phyloP scores from a whole-genome alignment of 2,113 vertebrate species.

The Oophaga pumilio region DNA sequence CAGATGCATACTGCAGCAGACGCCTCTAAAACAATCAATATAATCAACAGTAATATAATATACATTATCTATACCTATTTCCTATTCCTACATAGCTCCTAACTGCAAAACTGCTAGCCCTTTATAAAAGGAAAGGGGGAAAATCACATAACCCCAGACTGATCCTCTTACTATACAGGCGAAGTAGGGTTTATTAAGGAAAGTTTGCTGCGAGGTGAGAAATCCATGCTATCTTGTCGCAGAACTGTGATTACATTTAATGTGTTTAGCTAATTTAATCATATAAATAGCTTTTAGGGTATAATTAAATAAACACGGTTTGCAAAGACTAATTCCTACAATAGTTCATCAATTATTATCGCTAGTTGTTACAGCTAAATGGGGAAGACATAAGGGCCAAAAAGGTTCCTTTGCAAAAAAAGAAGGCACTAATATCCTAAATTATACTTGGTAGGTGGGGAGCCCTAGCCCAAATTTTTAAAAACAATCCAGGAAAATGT shows the following conservation, averaged over 20 bases:
- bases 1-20: background rate
- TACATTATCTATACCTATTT: background rate
- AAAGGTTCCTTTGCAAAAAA: too few species aligned
- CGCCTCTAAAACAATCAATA: background rate
- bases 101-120: background rate
- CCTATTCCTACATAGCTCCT: background rate
- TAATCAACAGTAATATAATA: background rate
- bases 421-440: too few species aligned
- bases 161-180: background rate
- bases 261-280: background rate
- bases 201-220: background rate
- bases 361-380: background rate
- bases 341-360: background rate
- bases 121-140: background rate
- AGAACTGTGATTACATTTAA: background rate
- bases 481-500: too few species aligned
- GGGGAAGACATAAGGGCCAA: background rate
- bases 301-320: background rate
- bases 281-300: constrained; percentile 8
- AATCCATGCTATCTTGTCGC: constrained; percentile 8
- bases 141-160: background rate
- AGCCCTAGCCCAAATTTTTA: too few species aligned
- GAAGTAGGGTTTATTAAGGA: background rate
- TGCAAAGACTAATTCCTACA: background rate
- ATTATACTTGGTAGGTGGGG: too few species aligned